Conservation (phyloP, 2,888 invertebrate genomes). For the Bembecia ichneumoniformis region DNA sequence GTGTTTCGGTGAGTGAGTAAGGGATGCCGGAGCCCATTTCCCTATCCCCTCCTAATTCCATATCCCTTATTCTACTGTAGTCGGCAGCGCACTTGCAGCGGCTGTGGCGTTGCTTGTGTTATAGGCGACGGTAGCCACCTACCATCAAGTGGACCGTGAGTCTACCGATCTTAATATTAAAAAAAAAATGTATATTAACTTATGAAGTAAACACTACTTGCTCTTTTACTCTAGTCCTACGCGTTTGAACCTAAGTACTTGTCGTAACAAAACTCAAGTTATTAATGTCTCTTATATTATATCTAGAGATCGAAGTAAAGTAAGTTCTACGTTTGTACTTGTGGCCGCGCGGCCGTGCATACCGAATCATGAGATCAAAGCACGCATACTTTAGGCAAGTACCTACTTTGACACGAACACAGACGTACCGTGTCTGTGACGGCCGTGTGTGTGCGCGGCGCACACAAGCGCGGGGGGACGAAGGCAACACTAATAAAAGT, state of each 20-base stretch:
- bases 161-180: no score
- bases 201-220: neutral
- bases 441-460: slow-evolving; percentile 33
- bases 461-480: slow-evolving; percentile 39
- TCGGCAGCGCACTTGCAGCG: no score
- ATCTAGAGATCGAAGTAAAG: slow-evolving; percentile 49
- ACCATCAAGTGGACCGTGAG: no score
- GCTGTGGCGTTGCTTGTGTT: no score
- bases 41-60: no score
- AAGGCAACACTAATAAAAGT: slow-evolving; percentile 56
- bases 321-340: slow-evolving; percentile 54
- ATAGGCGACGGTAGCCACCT: no score
- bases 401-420: slow-evolving; percentile 64
- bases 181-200: no score
- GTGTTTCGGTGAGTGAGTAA: no score
- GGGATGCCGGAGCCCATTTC: no score
- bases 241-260: slow-evolving; percentile 39
- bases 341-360: slow-evolving; percentile 66
- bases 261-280: slow-evolving; percentile 38
- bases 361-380: slow-evolving; percentile 73
- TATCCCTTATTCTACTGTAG: no score
- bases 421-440: neutral
- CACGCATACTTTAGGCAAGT: slow-evolving; percentile 53
- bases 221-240: slow-evolving; percentile 25
- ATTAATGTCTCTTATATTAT: no score